Conservation (phyloP, 2,888 invertebrate genomes). For the Oegoconia quadripuncta region DNA sequence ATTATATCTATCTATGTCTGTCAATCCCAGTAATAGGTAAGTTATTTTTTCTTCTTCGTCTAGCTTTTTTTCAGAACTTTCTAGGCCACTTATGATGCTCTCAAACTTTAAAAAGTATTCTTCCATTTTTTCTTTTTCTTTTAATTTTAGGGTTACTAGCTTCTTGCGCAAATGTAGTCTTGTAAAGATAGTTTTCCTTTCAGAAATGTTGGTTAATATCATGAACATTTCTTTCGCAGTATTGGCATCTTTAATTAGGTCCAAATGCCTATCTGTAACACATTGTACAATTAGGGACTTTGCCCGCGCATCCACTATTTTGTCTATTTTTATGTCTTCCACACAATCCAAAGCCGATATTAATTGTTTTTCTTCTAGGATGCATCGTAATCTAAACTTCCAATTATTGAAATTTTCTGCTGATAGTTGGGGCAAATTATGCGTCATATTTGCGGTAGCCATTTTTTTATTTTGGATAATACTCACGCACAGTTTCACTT, state of each 20-base stretch:
- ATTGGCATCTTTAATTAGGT: background rate
- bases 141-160: background rate
- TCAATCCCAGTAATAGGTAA: background rate
- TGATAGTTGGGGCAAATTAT: background rate
- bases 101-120: conserved; percentile 1
- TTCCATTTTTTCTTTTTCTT: background rate
- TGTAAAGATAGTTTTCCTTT: background rate
- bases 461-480: background rate
- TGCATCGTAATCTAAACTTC: background rate
- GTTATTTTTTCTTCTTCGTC: background rate
- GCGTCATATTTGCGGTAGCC: background rate
- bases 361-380: background rate
- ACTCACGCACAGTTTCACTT: no score
- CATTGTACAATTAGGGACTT: background rate
- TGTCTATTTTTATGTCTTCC: background rate
- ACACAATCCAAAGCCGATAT: background rate
- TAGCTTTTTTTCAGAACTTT: background rate
- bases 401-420: background rate
- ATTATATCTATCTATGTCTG: background rate
- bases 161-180: background rate
- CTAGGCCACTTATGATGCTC: background rate
- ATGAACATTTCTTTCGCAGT: background rate
- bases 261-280: background rate
- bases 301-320: background rate
- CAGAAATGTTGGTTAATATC: background rate